Evolutionary conservation across 1,140 invertebrate species (phyloP).

Genomic region (Nasonia giraulti): DNA sequence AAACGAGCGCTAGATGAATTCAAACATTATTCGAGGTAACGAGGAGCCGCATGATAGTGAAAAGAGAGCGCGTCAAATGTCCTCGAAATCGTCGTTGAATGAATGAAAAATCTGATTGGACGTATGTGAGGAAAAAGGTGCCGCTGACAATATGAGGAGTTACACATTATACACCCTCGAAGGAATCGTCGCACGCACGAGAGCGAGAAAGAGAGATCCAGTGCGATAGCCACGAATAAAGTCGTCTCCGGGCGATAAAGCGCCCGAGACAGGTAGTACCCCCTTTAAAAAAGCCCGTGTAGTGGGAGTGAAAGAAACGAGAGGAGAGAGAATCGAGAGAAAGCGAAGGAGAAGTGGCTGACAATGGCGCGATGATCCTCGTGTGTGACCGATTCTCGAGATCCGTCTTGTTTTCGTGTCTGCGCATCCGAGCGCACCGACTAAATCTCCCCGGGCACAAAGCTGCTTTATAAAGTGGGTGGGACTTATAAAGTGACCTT

Average conservation of each 20-base stretch:
- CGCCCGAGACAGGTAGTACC: constrained; percentile 37
- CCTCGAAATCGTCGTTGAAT: no score
- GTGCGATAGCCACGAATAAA: constrained; percentile 36
- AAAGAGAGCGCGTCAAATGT: neutral
- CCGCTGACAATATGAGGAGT: constrained; percentile 38
- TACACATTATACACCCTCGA: neutral
- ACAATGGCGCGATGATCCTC: constrained; percentile 49
- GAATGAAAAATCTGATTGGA: constrained; percentile 45
- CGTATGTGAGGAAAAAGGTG: neutral
- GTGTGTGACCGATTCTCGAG: constrained; percentile 49
- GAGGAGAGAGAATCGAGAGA: neutral
- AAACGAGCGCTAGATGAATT: neutral
- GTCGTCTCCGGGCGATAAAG: constrained; percentile 45
- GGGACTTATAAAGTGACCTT: constrained; percentile 67
- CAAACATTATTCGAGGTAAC: neutral
- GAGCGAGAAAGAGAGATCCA: neutral
- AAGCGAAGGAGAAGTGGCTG: constrained; percentile 43
- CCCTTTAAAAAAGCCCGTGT: constrained; percentile 9
- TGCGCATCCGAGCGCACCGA: constrained; percentile 61
- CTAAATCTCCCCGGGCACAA: constrained; percentile 63
- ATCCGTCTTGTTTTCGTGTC: constrained; percentile 63
- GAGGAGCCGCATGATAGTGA: neutral
- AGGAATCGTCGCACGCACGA: constrained; percentile 14
- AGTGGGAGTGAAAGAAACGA: constrained; percentile 42
- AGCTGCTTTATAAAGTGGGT: constrained; percentile 64